phyloP scores from a whole-genome alignment of 2,113 vertebrate genomes.

The Cervus canadensis region DNA sequence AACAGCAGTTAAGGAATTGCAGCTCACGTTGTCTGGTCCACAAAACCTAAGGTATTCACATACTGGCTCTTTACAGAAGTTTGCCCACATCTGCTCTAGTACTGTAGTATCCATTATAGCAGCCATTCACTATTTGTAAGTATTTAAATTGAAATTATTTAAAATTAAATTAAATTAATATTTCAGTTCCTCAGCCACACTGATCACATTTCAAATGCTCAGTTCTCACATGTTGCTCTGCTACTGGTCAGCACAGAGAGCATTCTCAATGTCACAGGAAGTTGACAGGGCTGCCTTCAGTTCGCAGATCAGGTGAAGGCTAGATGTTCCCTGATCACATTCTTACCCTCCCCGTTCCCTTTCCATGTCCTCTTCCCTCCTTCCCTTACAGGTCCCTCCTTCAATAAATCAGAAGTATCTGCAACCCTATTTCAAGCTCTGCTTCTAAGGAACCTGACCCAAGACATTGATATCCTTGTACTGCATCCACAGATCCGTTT shows the following conservation, averaged over 20 bases:
- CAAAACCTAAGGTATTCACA: neutral
- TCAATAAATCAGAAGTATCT: neutral
- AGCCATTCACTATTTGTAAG: no score
- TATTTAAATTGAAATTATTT: neutral
- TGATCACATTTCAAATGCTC: neutral
- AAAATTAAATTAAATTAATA: neutral
- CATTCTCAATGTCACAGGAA: neutral
- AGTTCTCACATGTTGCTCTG: neutral
- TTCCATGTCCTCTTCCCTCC: neutral
- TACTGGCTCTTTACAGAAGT: neutral
- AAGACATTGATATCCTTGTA: neutral
- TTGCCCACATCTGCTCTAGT: neutral
- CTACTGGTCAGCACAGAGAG: neutral
- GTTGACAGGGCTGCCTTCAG: fast-evolving
- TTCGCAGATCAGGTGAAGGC: neutral
- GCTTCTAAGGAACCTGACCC: neutral
- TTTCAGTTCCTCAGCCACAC: neutral
- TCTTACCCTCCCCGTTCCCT: neutral
- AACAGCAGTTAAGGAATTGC: neutral
- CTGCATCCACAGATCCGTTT: neutral
- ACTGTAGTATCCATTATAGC: neutral
- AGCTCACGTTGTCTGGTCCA: neutral
- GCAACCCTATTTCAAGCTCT: neutral
- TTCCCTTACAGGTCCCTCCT: neutral
- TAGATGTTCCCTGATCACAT: neutral